These are phyloP conservation scores for Falcaria lacertinaria DNA, from an alignment of 2,888 invertebrate genomes.

Conservation along the genomic window DNA sequence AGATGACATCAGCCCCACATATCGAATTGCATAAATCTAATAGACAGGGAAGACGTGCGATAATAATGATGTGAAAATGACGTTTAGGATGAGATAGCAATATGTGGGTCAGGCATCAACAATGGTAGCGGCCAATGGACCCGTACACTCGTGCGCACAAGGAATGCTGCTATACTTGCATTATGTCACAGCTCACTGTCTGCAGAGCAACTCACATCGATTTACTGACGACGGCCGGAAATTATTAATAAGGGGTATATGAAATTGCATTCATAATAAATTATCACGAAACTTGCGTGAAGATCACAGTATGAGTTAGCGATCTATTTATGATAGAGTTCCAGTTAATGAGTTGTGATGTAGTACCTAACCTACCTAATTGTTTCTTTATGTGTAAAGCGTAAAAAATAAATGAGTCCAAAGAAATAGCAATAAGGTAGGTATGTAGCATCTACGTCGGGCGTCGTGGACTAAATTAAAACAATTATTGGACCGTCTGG, in stretches of 20 bases:
- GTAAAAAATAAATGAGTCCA: too few relatives aligned
- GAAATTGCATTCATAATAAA: neutral
- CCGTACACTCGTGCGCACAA: constrained; percentile 1
- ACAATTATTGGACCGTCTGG: too few relatives aligned
- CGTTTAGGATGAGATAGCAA: constrained; percentile 41
- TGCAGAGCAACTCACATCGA: neutral
- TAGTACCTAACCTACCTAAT: too few relatives aligned
- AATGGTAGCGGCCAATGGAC: constrained; percentile 28
- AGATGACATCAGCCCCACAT: neutral
- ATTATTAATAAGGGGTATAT: constrained; percentile 15
- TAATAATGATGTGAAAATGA: constrained; percentile 42
- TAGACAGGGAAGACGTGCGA: constrained; percentile 12
- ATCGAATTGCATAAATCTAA: neutral
- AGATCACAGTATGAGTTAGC: too few relatives aligned
- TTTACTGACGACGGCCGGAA: constrained; percentile 19
- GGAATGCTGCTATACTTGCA: constrained; percentile 43
- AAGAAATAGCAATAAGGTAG: too few relatives aligned
- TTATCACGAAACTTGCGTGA: too few relatives aligned
- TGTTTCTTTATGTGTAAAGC: too few relatives aligned
- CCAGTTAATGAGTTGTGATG: too few relatives aligned
- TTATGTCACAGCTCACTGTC: constrained; percentile 19
- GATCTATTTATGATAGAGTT: too few relatives aligned
- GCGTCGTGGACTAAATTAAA: too few relatives aligned
- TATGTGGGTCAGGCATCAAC: constrained; percentile 64
- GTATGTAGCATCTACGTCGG: too few relatives aligned